Conservation (phyloP, 2,797 vertebrate genomes). For the Enteromius mattozi region DNA sequence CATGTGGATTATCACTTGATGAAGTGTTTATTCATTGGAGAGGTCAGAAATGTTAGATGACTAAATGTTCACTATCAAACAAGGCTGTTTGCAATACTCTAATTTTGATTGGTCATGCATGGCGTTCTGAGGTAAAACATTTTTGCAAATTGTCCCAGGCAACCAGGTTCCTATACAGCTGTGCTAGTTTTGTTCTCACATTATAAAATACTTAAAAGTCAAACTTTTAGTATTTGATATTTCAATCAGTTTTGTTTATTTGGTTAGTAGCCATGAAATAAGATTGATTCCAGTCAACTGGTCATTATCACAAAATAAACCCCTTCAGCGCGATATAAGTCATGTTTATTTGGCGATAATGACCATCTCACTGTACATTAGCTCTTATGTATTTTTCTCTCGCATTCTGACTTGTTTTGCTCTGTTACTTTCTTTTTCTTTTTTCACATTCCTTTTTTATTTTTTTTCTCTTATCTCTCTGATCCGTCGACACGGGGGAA, state of each 20-base stretch:
- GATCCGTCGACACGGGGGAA: background rate
- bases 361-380: background rate
- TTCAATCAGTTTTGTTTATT: constrained; percentile 6
- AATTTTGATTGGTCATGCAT: background rate
- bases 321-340: background rate
- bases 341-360: background rate
- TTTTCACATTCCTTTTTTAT: background rate
- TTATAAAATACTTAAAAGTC: background rate
- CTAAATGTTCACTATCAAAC: background rate
- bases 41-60: background rate
- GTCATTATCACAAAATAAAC: constrained; percentile 17
- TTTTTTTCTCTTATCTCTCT: constrained; percentile 4
- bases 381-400: background rate
- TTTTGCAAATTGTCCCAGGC: background rate
- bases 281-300: background rate
- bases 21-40: background rate
- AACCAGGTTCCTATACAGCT: background rate
- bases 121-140: background rate
- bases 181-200: background rate
- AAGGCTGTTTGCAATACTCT: background rate
- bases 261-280: background rate
- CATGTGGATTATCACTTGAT: constrained; percentile 5
- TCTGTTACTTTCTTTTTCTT: constrained; percentile 4
- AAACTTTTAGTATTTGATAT: constrained; percentile 5
- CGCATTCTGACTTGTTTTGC: background rate